A percentile compares a stretch with the other conserved stretches of the same genome.
These are phyloP conservation scores for Protobothrops flavoviridis DNA, from an alignment of 2,113 vertebrate species.

Conservation along the genomic window DNA sequence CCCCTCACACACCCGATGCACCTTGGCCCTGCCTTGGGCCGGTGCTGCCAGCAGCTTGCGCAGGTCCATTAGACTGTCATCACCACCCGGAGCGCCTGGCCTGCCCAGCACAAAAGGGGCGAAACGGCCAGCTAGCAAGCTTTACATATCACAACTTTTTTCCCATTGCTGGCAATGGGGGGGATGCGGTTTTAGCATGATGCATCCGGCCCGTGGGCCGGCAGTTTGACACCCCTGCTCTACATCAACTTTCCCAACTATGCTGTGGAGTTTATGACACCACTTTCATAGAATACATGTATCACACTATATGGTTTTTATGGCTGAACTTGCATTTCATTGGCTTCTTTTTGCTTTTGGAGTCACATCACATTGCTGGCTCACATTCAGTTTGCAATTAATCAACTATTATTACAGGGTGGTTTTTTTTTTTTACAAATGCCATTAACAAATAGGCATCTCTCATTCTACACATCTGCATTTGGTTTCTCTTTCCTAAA, in stretches of 20 bases:
- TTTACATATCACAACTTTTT: no score
- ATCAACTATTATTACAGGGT: background rate
- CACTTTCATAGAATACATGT: background rate
- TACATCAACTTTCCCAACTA: background rate
- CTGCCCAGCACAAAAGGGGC: no score
- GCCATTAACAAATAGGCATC: background rate
- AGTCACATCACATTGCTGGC: background rate
- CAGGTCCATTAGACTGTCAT: no score
- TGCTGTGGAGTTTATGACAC: background rate
- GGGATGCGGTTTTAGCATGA: no score
- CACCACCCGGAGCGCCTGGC: no score
- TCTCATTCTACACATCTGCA: background rate
- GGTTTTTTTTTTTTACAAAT: background rate
- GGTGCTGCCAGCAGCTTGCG: no score
- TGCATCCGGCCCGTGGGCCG: no score
- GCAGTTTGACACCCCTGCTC: no score
- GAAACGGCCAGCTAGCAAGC: no score
- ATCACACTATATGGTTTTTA: background rate
- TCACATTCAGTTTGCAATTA: background rate
- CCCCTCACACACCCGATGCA: no score
- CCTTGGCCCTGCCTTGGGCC: no score
- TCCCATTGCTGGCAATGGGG: no score
- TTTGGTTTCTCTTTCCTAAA: background rate
- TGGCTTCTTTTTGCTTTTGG: background rate
- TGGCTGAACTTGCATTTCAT: background rate